phyloP scores from a whole-genome alignment of 2,113 vertebrate species.

The Saguinus midas region DNA sequence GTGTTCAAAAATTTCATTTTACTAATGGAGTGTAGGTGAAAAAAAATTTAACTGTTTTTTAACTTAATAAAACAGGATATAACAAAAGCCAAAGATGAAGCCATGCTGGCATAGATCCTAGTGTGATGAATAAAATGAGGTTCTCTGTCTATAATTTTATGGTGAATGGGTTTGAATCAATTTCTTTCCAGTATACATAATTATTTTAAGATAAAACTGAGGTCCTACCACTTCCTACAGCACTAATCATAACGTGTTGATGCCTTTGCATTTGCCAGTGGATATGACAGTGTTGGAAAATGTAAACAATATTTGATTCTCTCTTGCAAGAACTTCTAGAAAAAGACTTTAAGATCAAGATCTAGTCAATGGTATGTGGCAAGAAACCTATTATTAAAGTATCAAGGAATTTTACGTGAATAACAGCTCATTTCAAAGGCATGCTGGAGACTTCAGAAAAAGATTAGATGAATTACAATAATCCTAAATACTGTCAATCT shows the following conservation, averaged over 20 bases:
- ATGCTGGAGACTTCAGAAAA: not conserved
- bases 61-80: constrained; percentile 16
- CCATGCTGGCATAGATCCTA: not conserved
- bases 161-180: constrained; percentile 3
- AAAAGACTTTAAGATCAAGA: not conserved
- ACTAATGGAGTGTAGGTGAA: not conserved
- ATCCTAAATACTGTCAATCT: not conserved
- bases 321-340: constrained; percentile 18
- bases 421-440: constrained; percentile 43
- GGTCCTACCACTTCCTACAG: not conserved
- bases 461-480: not conserved
- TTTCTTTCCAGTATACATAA: constrained; percentile 24
- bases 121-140: not conserved
- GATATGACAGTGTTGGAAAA: not conserved
- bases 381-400: constrained; percentile 9
- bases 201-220: constrained; percentile 51
- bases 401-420: not conserved
- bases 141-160: constrained; percentile 32
- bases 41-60: constrained; percentile 28
- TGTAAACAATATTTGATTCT: not conserved
- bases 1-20: not conserved
- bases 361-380: not conserved
- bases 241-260: not conserved
- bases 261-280: not conserved
- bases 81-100: constrained; percentile 47